Evolutionary conservation across 2,113 vertebrate genomes (phyloP), one percentile per base, ranked within the genome.

Genomic region (Ceratotherium simum): DNA sequence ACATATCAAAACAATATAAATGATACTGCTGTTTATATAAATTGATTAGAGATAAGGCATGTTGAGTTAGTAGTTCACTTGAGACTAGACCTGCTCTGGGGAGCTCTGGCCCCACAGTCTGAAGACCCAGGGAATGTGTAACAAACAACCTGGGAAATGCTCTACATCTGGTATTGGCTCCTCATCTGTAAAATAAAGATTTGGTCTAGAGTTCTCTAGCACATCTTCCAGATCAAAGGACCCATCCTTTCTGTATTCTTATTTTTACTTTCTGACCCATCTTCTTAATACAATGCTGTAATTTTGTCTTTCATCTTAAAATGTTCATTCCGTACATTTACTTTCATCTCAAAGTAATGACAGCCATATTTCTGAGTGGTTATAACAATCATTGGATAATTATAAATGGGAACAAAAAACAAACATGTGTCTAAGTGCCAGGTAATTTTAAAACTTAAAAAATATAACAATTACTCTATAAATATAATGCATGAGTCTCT

Each of bases 391-490:
- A 33, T 51, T 12, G 17, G 31, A 67, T 94, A 95, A 90, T 82
- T 94, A 76, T 60, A 86, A 94, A 89, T 88, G 73, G 33, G 60
- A 84, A 86, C 36, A 87, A 90, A 92, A 95, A 87, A 16, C 12
- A 69, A 95, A 84, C 20, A 91, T 83, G 69, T 25, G 25, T 65
- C 75, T 67, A 93, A 95, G 25, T 95, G 75, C 79, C 73, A 91
- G 60, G 20, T 82, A 81, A 81, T 91, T 95, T 97, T 91, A 91
- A 93, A 95, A 69, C 54, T 88, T 72, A 87, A 86, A 84, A 96
- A 64, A 39, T 65, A 29, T 46, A 84, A 78, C 72, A 73, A 33
- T 82, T 86, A 80, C 27, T 23, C 56, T 25, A 29, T 87, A 96
- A 97, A 42, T 80, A 36, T 60, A 83, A 62, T 79, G 13, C 33